phyloP scores from a whole-genome alignment of 1,140 invertebrate genomes.

The Delia radicum region DNA sequence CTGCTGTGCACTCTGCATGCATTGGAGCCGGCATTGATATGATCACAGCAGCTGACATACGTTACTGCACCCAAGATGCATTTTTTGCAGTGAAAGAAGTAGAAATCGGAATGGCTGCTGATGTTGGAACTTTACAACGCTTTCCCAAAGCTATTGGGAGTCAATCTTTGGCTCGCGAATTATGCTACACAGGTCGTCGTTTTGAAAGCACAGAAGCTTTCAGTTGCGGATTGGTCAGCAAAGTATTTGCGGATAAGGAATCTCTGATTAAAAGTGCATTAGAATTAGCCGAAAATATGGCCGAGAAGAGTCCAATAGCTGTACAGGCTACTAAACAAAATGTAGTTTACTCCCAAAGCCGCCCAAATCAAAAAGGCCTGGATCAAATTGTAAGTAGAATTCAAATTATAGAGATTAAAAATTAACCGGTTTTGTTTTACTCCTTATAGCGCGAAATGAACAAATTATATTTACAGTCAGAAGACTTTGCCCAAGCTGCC shows the following conservation, averaged over 20 bases:
- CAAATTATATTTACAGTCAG: conserved; percentile 83
- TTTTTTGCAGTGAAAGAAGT: conserved; percentile 93
- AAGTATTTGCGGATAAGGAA: conserved; percentile 54
- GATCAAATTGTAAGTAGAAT: conserved; percentile 77
- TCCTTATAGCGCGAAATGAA: conserved; percentile 71
- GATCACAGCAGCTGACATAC: conserved; percentile 84
- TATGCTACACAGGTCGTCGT: conserved; percentile 84
- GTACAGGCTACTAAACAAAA: conserved; percentile 86
- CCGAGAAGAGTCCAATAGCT: conserved; percentile 90
- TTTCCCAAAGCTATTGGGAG: conserved; percentile 91
- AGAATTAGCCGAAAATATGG: conserved; percentile 76
- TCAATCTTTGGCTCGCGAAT: conserved; percentile 81
- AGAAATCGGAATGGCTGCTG: conserved; percentile 85
- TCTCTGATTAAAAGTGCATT: conserved; percentile 69
- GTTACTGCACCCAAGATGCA: conserved; percentile 87
- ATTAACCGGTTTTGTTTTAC: no score
- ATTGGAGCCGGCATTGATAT: conserved; percentile 89
- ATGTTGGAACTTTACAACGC: conserved; percentile 91
- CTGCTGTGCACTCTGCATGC: conserved; percentile 84
- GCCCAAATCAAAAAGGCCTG: conserved; percentile 80
- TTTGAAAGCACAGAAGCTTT: conserved; percentile 79
- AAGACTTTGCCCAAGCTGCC: conserved; percentile 83
- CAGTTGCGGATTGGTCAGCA: conserved; percentile 72
- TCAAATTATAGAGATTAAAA: not conserved
- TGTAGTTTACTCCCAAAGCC: conserved; percentile 84